Base-by-base conservation (phyloP, 2,113 vertebrate species). In the Syngnathus scovelli region DNA sequence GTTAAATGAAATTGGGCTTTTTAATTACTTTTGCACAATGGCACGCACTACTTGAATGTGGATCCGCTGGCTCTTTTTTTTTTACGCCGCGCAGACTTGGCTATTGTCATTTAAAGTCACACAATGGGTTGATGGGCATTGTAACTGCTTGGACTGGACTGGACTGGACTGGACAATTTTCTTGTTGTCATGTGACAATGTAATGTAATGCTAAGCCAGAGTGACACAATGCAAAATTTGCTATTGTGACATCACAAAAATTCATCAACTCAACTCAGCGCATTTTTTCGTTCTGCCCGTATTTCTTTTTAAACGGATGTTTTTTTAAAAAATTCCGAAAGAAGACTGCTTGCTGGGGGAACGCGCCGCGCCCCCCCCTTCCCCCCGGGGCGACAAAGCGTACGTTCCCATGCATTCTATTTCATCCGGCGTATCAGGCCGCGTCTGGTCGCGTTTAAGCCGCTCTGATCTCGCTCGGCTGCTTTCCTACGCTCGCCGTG, bases 401-500 rank as follows among this genome's bases (percentile, higher is more conserved):
- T 44, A 23, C 44, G 58, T 60, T 60, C 58, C 58, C 10, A 36
- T 1, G 41, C 61, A 15, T 61, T 41, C 59, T 39, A 44, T 62
- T 44, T 46, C 61, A 62, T 62, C 39, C 16, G 39, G 41, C n/a
- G 13, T 62, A 62, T 27, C 39, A 5, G 59, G 38, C 59, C 11
- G n/a, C 41, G 61, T 62, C 61, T 43, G 6, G 39, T 62, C 21
- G 39, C 21, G 13, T 62, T 62, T 62, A 62, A 62, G 44, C 61
- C 61, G 21, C 61, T 62, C 61, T 62, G 61, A 62, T 62, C 61
- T 62, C 39, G 23, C 61, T 62, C 12, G 39, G 61, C 41, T 62
- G 61, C 21, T 62, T 62, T 61, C 33, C 19, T 21, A 12, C 21
- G 21, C 59, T 39, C 61, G 61, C 61, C 39, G 41, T 62, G 41